phyloP scores from a whole-genome alignment of 2,888 invertebrate genomes.

The Rhingia rostrata region DNA sequence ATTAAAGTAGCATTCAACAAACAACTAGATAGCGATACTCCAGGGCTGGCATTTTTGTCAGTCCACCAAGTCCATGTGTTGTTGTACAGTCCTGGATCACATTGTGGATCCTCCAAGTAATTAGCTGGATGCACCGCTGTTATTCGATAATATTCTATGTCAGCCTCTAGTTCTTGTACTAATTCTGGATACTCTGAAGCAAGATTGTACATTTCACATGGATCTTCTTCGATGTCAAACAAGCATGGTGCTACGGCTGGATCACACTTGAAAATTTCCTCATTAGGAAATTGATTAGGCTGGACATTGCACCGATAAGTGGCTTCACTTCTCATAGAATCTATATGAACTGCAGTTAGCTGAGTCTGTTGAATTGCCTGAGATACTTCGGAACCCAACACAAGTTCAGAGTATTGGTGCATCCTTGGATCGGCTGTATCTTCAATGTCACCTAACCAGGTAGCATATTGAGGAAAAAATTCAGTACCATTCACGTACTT shows the following conservation, averaged over 20 bases:
- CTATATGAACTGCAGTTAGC: constrained; percentile 65
- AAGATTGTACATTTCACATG: constrained; percentile 83
- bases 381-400: constrained; percentile 78
- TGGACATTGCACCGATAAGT: constrained; percentile 75
- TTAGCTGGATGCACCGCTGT: constrained; percentile 82
- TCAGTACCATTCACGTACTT: constrained; percentile 81
- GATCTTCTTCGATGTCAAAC: constrained; percentile 84
- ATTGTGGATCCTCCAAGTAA: constrained; percentile 84
- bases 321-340: constrained; percentile 76
- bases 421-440: constrained; percentile 77
- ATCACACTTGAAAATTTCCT: constrained; percentile 77
- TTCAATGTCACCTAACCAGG: constrained; percentile 79
- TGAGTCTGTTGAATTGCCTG: constrained; percentile 27
- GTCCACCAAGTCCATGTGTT: constrained; percentile 86
- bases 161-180: constrained; percentile 82
- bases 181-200: constrained; percentile 78
- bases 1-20: constrained; percentile 31
- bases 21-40: not conserved
- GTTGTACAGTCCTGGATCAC: constrained; percentile 84
- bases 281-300: constrained; percentile 2
- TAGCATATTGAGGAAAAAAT: constrained; percentile 77
- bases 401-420: constrained; percentile 77
- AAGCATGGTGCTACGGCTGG: constrained; percentile 82
- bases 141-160: constrained; percentile 83
- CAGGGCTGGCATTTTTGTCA: constrained; percentile 76